These are phyloP conservation scores for Tetraneura akinire DNA, from an alignment of 1,140 invertebrate species.

Conservation along the genomic window DNA sequence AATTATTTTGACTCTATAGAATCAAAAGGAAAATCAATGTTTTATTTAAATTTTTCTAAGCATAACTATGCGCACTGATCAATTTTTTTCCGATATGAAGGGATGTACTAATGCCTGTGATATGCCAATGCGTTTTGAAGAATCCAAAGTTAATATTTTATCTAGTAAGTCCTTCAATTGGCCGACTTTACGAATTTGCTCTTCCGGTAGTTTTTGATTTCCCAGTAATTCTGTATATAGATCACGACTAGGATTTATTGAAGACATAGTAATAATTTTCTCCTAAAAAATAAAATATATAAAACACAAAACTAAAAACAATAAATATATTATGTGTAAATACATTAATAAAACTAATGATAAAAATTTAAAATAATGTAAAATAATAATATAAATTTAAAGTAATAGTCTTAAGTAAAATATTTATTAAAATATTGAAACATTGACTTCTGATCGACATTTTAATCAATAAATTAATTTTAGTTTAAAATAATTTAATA, in stretches of 20 bases:
- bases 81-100: constrained; percentile 93
- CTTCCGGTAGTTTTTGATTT: constrained; percentile 82
- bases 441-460: too few species aligned
- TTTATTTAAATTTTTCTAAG: constrained; percentile 21
- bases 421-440: too few species aligned
- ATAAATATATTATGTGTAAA: too few species aligned
- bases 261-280: constrained; percentile 91
- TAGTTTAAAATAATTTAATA: too few species aligned
- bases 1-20: constrained; percentile 25
- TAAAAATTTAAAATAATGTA: too few species aligned
- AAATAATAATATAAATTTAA: too few species aligned
- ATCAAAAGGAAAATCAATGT: constrained; percentile 34
- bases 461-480: too few species aligned
- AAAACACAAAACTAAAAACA: neutral
- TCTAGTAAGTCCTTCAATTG: constrained; percentile 95
- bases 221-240: constrained; percentile 84
- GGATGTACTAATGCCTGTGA: constrained; percentile 94
- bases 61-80: constrained; percentile 50
- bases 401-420: too few species aligned
- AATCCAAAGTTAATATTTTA: constrained; percentile 89
- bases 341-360: too few species aligned
- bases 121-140: constrained; percentile 87
- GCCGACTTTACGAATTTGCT: constrained; percentile 85
- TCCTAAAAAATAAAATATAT: constrained; percentile 70
- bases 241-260: constrained; percentile 84